phyloP scores from a whole-genome alignment of 2,113 vertebrate genomes.

The Nannobrachium achirus region DNA sequence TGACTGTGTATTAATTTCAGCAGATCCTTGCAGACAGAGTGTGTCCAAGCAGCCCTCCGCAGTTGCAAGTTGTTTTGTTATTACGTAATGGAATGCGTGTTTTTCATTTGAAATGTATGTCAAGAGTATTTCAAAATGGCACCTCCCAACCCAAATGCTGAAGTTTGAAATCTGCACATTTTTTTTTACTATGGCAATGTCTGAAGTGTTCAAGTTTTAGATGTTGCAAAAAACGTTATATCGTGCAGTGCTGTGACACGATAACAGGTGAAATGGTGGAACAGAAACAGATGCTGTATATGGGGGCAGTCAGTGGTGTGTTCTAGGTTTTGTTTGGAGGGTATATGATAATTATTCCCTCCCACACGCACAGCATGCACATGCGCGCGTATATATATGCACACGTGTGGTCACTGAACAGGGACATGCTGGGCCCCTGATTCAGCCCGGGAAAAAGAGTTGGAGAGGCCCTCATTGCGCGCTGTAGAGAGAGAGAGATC shows the following conservation, averaged over 20 bases:
- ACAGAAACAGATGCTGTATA: background rate
- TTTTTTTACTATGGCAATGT: conserved; percentile 15
- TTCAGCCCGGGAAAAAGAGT: no score
- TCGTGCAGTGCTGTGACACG: background rate
- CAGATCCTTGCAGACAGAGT: conserved; percentile 31
- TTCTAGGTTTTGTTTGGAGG: no score
- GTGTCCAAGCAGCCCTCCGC: conserved; percentile 52
- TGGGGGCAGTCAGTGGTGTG: conserved; percentile 1
- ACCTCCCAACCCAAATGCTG: conserved; percentile 63
- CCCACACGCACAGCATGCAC: no score
- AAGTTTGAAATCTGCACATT: conserved; percentile 54
- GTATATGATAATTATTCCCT: no score
- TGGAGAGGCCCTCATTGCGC: no score
- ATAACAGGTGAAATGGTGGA: background rate
- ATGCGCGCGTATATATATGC: no score
- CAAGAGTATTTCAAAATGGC: conserved; percentile 8
- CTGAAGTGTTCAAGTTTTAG: conserved; percentile 8
- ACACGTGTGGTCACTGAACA: no score
- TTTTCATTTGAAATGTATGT: conserved; percentile 41
- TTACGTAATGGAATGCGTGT: conserved; percentile 42
- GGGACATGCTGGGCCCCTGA: no score
- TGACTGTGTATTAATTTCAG: conserved; percentile 28
- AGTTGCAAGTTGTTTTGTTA: conserved; percentile 42
- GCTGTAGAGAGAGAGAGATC: no score
- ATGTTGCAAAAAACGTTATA: background rate